These are phyloP conservation scores for Ectropis crepuscularia DNA, from an alignment of 2,888 invertebrate species.

Conservation along the genomic window DNA sequence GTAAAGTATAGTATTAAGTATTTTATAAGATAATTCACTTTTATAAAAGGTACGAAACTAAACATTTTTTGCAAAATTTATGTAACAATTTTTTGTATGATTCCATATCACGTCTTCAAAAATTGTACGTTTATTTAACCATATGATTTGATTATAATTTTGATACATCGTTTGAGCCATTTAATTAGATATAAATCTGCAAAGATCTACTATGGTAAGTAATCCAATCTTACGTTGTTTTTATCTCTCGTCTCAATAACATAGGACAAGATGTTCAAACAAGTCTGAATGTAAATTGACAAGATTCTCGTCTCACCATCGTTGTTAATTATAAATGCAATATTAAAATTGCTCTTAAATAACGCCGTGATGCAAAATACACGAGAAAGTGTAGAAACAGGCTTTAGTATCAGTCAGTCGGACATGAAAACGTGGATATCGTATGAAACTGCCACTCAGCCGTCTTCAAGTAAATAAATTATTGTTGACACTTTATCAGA, in stretches of 20 bases:
- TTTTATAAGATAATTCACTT: neutral
- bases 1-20: slow-evolving; percentile 15
- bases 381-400: slow-evolving; percentile 14
- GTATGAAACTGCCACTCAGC: neutral
- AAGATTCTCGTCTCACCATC: slow-evolving; percentile 19
- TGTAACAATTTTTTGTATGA: no score
- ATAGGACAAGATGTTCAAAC: slow-evolving; percentile 13
- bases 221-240: no score
- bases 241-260: slow-evolving; percentile 10
- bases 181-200: no score
- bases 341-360: slow-evolving; percentile 8
- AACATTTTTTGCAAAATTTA: neutral
- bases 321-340: slow-evolving; percentile 22
- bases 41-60: neutral
- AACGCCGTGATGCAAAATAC: neutral
- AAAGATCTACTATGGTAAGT: no score
- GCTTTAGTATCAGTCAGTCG: slow-evolving; percentile 3
- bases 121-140: no score
- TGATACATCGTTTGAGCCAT: no score
- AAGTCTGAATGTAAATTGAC: slow-evolving; percentile 25
- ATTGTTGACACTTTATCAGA: neutral
- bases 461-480: neutral
- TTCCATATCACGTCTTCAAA: no score
- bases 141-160: no score
- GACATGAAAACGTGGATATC: slow-evolving; percentile 2